These are phyloP conservation scores for Bicyclus anynana DNA, from an alignment of 1,140 invertebrate species.

Conservation along the genomic window DNA sequence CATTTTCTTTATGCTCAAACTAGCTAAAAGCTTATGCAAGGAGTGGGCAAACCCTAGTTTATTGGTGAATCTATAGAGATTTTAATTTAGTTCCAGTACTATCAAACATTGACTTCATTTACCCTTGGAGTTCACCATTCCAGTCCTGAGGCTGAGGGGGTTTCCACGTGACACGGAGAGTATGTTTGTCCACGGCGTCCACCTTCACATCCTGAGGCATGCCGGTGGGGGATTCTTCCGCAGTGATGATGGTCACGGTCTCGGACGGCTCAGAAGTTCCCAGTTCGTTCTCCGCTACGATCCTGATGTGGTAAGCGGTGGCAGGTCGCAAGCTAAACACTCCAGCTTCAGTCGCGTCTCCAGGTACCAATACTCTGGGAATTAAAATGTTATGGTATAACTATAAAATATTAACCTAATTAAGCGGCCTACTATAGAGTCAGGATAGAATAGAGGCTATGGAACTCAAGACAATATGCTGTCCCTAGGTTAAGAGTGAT, in stretches of 20 bases:
- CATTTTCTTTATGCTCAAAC: no score
- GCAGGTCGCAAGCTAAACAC: slow-evolving; percentile 94
- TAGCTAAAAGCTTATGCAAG: no score
- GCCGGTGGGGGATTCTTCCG: slow-evolving; percentile 94
- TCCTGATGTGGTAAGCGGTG: slow-evolving; percentile 93
- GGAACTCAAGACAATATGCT: no score
- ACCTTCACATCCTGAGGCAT: slow-evolving; percentile 90
- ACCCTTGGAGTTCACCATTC: slow-evolving; percentile 94
- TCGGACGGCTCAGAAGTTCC: slow-evolving; percentile 94
- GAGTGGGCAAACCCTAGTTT: no score
- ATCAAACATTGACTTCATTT: slow-evolving; percentile 2
- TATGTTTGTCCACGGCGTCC: slow-evolving; percentile 94
- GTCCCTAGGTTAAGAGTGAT: no score
- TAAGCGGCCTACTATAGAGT: no score
- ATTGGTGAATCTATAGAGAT: no score
- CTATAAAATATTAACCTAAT: neutral
- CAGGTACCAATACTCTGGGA: slow-evolving; percentile 87
- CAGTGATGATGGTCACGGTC: slow-evolving; percentile 94
- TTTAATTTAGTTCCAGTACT: no score
- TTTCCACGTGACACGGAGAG: slow-evolving; percentile 95
- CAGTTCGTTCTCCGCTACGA: slow-evolving; percentile 96
- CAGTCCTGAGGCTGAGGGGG: slow-evolving; percentile 91
- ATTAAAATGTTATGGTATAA: slow-evolving; percentile 2
- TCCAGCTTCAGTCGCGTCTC: slow-evolving; percentile 90
- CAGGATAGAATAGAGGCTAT: no score